Conservation (phyloP, 2,113 vertebrate genomes). For the Centrocercus urophasianus region DNA sequence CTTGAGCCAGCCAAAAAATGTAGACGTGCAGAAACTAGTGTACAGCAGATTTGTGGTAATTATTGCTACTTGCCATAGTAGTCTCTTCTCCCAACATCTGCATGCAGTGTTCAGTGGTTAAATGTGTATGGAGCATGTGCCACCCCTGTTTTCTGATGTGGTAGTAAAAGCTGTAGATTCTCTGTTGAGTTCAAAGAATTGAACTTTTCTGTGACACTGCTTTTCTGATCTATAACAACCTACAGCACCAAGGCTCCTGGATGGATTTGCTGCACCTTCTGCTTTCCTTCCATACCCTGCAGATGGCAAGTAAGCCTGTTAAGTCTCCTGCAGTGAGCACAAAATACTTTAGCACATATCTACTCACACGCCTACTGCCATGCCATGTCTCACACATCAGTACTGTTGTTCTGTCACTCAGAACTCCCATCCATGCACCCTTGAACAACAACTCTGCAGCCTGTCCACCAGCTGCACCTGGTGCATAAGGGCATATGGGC, state of each 20-base stretch:
- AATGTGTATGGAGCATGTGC: not conserved
- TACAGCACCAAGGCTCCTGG: not conserved
- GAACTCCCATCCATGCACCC: not conserved
- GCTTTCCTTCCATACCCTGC: not conserved
- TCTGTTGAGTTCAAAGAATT: not conserved
- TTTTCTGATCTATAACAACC: not conserved
- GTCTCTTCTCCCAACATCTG: not conserved
- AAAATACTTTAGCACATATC: not conserved
- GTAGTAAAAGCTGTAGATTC: not conserved
- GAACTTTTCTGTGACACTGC: not conserved
- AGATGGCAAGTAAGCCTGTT: not conserved
- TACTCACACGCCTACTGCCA: not conserved
- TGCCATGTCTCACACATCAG: not conserved
- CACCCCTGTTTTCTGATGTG: not conserved
- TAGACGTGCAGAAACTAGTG: not conserved
- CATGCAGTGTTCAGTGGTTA: not conserved
- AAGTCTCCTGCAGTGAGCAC: not conserved
- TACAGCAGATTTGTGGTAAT: not conserved
- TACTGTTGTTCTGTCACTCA: not conserved
- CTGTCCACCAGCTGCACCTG: not conserved
- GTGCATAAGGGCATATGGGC: not conserved
- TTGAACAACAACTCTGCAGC: not conserved
- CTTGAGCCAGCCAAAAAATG: accelerated
- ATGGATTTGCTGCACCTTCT: not conserved
- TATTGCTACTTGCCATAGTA: not conserved